A percentile compares a stretch with the other conserved stretches of the same genome.
phyloP scores from a whole-genome alignment of 2,888 invertebrate species.

The Ceriagrion tenellum region DNA sequence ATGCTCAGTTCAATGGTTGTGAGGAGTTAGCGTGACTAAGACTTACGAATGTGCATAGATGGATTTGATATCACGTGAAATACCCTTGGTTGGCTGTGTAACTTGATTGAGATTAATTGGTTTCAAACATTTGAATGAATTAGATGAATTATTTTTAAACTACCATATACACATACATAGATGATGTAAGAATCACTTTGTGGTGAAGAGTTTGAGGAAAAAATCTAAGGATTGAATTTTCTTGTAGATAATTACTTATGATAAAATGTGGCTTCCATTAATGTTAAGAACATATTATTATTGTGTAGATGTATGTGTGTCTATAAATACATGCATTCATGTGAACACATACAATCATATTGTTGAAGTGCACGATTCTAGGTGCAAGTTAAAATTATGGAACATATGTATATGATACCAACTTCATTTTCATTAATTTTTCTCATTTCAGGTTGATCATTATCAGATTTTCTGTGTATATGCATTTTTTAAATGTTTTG shows the following conservation, averaged over 20 bases:
- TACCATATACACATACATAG: neutral
- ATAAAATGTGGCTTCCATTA: conserved; percentile 18
- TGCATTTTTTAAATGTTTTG: neutral
- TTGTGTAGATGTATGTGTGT: neutral
- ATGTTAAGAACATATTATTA: neutral
- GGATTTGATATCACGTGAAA: neutral
- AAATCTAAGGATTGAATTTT: neutral
- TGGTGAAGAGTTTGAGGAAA: neutral
- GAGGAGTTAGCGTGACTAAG: neutral
- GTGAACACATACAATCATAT: neutral
- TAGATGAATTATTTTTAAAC: neutral
- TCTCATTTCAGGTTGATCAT: neutral
- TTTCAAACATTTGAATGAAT: neutral
- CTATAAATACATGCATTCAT: neutral
- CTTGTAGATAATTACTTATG: neutral
- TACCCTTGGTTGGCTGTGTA: neutral
- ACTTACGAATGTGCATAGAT: neutral
- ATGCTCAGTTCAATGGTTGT: neutral
- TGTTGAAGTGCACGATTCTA: neutral
- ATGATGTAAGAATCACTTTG: neutral
- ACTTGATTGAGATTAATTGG: neutral
- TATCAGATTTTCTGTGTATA: neutral
- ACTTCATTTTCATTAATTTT: neutral
- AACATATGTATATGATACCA: neutral
- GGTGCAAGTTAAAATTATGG: neutral